These are phyloP conservation scores for Xylocampa areola DNA, from an alignment of 2,888 invertebrate genomes.

Conservation along the genomic window DNA sequence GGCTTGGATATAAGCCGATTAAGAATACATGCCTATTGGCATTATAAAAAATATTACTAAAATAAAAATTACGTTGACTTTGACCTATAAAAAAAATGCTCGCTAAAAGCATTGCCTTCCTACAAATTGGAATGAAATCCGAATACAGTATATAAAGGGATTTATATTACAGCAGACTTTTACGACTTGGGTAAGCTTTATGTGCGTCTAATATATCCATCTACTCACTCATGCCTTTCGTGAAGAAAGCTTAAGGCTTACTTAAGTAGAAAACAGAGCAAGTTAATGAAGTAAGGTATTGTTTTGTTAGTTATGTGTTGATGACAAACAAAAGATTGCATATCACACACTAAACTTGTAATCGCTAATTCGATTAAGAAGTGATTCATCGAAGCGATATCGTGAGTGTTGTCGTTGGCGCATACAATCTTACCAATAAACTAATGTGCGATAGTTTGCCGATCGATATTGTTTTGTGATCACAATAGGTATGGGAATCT, in stretches of 20 bases:
- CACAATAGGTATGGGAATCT: too few species aligned
- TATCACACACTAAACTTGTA: slow-evolving; percentile 23
- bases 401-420: slow-evolving; percentile 19
- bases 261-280: not conserved
- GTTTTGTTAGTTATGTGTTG: slow-evolving; percentile 5
- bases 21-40: too few species aligned
- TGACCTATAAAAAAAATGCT: not conserved
- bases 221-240: too few species aligned
- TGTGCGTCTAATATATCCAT: slow-evolving; percentile 3
- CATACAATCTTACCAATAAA: too few species aligned
- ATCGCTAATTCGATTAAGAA: slow-evolving; percentile 49
- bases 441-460: too few species aligned
- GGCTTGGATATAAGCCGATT: too few species aligned
- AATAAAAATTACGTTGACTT: too few species aligned
- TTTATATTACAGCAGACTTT: slow-evolving; percentile 2
- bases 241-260: too few species aligned
- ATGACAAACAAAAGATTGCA: slow-evolving; percentile 19
- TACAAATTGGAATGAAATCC: not conserved
- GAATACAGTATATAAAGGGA: not conserved
- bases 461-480: too few species aligned
- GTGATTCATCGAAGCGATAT: slow-evolving; percentile 49
- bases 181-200: slow-evolving; percentile 7
- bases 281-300: not conserved
- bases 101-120: not conserved
- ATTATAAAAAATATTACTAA: too few species aligned